A percentile compares a stretch with the other conserved stretches of the same genome.
Conservation (phyloP, 2,797 vertebrate species). For the Molossus molossus region DNA sequence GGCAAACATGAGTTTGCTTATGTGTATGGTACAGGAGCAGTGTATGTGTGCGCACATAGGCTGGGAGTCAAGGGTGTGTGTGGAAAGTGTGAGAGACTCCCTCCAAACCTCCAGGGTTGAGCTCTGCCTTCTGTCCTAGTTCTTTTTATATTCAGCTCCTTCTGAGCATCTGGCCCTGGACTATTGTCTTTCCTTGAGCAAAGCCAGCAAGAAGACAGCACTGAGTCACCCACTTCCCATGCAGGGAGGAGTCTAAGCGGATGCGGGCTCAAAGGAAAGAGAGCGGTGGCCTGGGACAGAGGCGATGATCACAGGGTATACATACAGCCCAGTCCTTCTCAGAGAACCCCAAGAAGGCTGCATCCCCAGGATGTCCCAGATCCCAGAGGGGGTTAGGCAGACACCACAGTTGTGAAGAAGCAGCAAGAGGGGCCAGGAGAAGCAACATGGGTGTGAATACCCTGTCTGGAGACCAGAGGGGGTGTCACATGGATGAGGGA, state of each 20-base stretch:
- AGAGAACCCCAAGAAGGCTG: background rate
- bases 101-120: background rate
- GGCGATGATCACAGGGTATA: background rate
- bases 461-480: background rate
- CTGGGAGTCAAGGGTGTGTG: background rate
- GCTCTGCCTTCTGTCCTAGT: background rate
- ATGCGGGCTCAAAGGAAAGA: background rate
- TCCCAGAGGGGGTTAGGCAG: background rate
- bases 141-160: background rate
- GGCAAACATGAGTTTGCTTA: background rate
- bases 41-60: background rate
- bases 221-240: background rate
- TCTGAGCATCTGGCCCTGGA: background rate
- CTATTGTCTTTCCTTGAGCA: slow-evolving; percentile 3
- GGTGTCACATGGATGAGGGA: background rate
- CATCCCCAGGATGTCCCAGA: background rate
- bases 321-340: background rate
- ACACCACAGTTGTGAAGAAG: background rate
- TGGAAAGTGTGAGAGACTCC: background rate
- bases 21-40: background rate
- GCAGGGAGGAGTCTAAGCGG: background rate
- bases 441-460: background rate
- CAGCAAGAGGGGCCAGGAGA: background rate
- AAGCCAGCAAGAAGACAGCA: background rate
- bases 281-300: background rate